Evolutionary conservation across 2,888 invertebrate species (phyloP).

Genomic region (Drosophila diplacantha): DNA sequence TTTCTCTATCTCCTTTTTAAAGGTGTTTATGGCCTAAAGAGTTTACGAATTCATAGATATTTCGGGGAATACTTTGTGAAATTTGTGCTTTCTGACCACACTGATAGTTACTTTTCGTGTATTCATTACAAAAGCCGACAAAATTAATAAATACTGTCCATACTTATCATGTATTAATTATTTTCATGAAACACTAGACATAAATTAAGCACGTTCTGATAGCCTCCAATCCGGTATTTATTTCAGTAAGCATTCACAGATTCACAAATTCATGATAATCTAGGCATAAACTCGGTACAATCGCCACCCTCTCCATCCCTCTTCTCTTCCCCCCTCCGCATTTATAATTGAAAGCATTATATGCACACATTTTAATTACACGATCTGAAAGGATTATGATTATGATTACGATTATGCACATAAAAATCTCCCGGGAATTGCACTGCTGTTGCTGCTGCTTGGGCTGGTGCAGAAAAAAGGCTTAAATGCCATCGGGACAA

Average conservation of each 20-base stretch:
- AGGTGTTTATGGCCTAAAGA: background rate
- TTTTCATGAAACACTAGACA: too few species aligned
- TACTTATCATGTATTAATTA: too few species aligned
- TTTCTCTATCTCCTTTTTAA: conserved; percentile 7
- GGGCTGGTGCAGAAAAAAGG: conserved; percentile 9
- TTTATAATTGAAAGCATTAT: conserved; percentile 60
- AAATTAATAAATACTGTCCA: too few species aligned
- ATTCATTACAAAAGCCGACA: too few species aligned
- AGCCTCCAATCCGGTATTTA: background rate
- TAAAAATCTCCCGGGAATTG: conserved; percentile 27
- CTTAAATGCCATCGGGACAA: conserved; percentile 45
- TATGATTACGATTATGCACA: conserved; percentile 38
- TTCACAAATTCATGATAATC: background rate
- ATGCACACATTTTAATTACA: conserved; percentile 67
- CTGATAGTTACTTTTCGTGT: too few species aligned
- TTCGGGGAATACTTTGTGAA: background rate
- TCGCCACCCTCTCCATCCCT: background rate
- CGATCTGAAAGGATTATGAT: conserved; percentile 47
- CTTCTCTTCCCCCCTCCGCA: conserved; percentile 28
- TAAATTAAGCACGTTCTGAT: background rate
- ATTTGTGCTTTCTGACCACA: too few species aligned
- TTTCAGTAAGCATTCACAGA: background rate
- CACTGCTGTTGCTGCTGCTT: background rate
- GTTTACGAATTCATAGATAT: background rate
- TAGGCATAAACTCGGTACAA: background rate